Base-by-base conservation (phyloP, 2,113 vertebrate species). In the Eudyptes chrysolophus region DNA sequence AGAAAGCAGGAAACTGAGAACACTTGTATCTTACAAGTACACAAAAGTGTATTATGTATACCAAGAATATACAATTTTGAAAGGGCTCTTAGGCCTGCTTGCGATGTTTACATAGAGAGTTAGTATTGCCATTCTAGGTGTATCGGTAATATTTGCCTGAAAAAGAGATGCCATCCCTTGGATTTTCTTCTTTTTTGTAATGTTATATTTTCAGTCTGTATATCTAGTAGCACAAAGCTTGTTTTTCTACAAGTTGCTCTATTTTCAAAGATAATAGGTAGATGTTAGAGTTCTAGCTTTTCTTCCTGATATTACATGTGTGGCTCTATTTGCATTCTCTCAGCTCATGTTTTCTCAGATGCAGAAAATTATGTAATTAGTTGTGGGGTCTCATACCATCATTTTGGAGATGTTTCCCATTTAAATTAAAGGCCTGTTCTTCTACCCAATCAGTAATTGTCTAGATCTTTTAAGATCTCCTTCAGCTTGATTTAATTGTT, bases 311-410 rank as follows among this genome's bases (percentile, higher is more conserved):
- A 83, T 96, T 96, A 95, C 93, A 91, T 97, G 96, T 97, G 95
- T 94, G 96, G 97, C 86, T 97, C 96, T 98, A 96, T 98, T 98
- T 98, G 97, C 92, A 82, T 98, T 98, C 98, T 97, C 97, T 97
- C 96, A 97, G 98, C 97, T 97, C 98, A 71, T 99, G 98, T 99
- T 99, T 99, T 98, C 97, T 99, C 99, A 99, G 99, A 99, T 99
- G 98, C 99, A 99, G 98, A 99, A 99, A 99, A 99, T 99, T 99
- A 99, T 99, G 98, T 99, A 99, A 99, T 99, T 99, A 99, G 98
- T 98, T 98, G 98, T 98, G 98, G 98, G 98, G 98, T 98, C 97
- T 98, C 96, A 96, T 97, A 85, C 97, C 97, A 95, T 98, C 98
- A 70, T 97, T 98, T 98, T 97, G 97, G 98, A 98, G 98, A 99